Evolutionary conservation across 2,797 vertebrate genomes (phyloP).

Genomic region (Sebastes cheni): DNA sequence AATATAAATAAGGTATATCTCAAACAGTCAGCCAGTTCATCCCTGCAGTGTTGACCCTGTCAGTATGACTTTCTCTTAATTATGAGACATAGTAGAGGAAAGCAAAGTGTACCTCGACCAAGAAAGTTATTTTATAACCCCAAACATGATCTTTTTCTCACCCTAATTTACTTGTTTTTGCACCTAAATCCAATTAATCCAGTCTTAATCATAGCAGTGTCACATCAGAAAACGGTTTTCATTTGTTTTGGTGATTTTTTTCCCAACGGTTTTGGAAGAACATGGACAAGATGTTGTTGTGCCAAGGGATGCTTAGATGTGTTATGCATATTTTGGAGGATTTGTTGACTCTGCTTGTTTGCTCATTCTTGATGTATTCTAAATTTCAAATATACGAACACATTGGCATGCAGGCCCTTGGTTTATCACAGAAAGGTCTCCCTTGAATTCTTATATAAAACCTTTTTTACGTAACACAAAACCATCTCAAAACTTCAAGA

Average conservation of each 20-base stretch:
- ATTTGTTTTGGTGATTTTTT: neutral
- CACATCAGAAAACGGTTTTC: neutral
- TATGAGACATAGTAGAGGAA: neutral
- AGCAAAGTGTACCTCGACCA: neutral
- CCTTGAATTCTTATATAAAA: neutral
- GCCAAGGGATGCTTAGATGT: neutral
- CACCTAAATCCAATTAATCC: neutral
- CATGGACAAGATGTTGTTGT: neutral
- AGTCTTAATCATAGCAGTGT: neutral
- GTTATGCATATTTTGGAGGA: neutral
- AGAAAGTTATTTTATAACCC: neutral
- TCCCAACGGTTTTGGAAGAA: neutral
- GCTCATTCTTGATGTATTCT: neutral
- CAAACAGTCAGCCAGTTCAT: neutral
- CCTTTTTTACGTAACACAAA: neutral
- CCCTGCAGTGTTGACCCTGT: neutral
- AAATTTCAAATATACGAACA: neutral
- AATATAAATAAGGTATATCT: slow-evolving; percentile 15
- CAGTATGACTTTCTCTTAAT: neutral
- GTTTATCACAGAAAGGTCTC: neutral
- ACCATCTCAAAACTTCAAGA: neutral
- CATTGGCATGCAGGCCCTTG: neutral
- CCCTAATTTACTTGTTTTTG: too few relatives aligned
- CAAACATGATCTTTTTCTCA: neutral
- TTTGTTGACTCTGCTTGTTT: neutral